These are phyloP conservation scores for Dendronephthya gigantea DNA, from an alignment of 64 coral and sea anemone genomes.

Conservation along the genomic window DNA sequence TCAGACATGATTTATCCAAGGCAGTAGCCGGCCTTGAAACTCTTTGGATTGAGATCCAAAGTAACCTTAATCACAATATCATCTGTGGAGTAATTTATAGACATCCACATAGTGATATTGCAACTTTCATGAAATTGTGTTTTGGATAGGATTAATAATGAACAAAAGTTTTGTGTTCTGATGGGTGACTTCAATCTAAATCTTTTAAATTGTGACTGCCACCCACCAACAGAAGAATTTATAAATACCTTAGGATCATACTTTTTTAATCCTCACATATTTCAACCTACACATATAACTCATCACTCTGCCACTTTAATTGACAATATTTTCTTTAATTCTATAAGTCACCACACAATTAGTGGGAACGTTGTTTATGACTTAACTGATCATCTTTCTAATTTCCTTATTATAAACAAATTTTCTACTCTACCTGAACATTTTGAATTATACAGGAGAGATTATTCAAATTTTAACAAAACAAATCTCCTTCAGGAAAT, in stretches of 20 bases:
- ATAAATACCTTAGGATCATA: not conserved
- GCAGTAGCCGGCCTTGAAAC: not conserved
- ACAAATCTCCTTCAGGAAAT: constrained; percentile 30
- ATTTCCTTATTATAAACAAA: not conserved
- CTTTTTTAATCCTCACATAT: not conserved
- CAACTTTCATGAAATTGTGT: not conserved
- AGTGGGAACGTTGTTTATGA: not conserved
- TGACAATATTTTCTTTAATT: not conserved
- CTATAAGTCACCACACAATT: not conserved
- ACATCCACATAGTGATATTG: not conserved
- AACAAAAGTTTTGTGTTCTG: not conserved
- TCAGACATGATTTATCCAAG: not conserved
- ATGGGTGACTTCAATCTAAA: not conserved
- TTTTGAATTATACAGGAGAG: not conserved
- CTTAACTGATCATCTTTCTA: not conserved
- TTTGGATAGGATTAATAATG: not conserved
- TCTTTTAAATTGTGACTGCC: not conserved
- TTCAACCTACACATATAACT: not conserved
- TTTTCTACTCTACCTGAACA: not conserved
- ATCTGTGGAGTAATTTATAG: not conserved
- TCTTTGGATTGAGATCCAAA: not conserved
- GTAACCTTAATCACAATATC: not conserved
- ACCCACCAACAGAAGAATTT: not conserved
- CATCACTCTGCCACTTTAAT: not conserved
- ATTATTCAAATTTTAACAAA: constrained; percentile 19